phyloP scores from a whole-genome alignment of 1,140 invertebrate species.

The Potamilus streckersoni region DNA sequence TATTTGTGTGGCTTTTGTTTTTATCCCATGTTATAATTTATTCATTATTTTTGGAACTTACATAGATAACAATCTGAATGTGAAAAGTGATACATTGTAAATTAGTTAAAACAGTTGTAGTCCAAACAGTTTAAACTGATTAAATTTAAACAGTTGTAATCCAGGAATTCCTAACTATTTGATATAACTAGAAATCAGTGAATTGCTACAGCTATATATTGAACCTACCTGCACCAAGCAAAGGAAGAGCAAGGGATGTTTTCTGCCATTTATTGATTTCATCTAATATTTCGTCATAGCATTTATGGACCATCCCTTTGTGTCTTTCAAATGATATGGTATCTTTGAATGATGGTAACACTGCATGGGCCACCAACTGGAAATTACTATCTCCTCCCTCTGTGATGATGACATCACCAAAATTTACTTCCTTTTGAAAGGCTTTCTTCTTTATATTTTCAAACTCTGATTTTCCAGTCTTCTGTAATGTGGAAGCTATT shows the following conservation, averaged over 20 bases:
- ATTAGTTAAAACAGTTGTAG: no score
- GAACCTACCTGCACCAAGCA: slow-evolving; percentile 27
- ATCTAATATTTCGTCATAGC: slow-evolving; percentile 1
- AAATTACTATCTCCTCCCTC: slow-evolving; percentile 3
- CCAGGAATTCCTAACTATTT: no score
- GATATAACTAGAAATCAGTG: no score
- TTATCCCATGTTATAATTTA: no score
- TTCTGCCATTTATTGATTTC: background rate
- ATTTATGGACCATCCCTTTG: background rate
- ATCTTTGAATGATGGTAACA: background rate
- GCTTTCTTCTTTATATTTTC: background rate
- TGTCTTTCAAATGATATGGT: no score
- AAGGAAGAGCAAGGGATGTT: slow-evolving; percentile 19
- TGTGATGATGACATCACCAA: slow-evolving; percentile 12
- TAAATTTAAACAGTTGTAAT: no score
- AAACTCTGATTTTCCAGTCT: slow-evolving; percentile 7
- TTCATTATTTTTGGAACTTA: no score
- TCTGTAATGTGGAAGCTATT: slow-evolving; percentile 1
- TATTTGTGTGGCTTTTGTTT: no score
- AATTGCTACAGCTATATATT: background rate
- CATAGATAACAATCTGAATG: no score
- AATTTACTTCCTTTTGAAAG: background rate
- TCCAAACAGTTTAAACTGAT: no score
- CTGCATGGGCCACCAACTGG: slow-evolving; percentile 5
- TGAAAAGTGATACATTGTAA: no score